Evolutionary conservation across 1,140 invertebrate species (phyloP), one percentile per base, ranked within the genome.

Genomic region (Lepidostoma basale): DNA sequence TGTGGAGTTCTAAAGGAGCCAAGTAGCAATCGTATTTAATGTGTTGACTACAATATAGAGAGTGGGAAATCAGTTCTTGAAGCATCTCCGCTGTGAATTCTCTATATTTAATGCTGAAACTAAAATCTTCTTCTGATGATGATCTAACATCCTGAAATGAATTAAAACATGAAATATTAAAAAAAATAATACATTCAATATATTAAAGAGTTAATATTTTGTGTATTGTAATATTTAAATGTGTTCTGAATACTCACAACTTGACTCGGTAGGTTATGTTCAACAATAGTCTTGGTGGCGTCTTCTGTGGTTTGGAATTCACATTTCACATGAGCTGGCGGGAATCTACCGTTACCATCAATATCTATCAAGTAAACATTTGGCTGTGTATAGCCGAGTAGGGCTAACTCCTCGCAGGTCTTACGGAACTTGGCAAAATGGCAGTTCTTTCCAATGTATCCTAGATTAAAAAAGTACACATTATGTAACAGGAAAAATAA

Each of bases 341-440:
- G 92, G 75, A 95, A 93, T 59, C 89, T 88, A 0, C 95, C 95
- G 77, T 96, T 95, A 1, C 95, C 93, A 78, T 98, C 95, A 62
- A 97, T 95, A 75, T 97, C 95, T 67, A 96, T 93, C 25, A 90
- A 84, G 76, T 96, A 97, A 0, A 96, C 92, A 72, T 95, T 93
- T 36, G 93, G 92, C 74, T 94, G 88, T 0, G 90, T 93, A 74
- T 93, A 93, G 20, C 90, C 90, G 3, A 96, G 78, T 3, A 96
- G 83, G 9, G 93, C 94, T 44, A 97, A 77, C 76, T 97, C 94
- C 81, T 97, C 94, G 77, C 95, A 98, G 0, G 94, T 96, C 77
- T 93, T 91, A 66, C 92, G 88, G 75, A 93, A 95, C 58, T 90
- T 87, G 8, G 95, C 91, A 76, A 97, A 98, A 77, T 97, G 95